Evolutionary conservation across 2,113 vertebrate genomes (phyloP).

Genomic region (Chamaetylas fuelleborni): DNA sequence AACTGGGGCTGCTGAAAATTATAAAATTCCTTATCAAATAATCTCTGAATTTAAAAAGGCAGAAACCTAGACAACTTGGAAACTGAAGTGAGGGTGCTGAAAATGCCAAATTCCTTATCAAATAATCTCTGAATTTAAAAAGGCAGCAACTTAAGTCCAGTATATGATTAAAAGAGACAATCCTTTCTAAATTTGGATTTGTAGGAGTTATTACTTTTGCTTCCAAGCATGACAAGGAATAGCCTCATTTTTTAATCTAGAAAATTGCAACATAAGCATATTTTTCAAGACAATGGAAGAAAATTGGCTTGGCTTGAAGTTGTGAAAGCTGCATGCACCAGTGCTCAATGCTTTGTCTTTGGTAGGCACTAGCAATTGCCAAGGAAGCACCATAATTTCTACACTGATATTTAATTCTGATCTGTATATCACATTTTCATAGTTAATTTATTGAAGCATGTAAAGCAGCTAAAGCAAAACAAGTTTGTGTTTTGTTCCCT

Average conservation of each 20-base stretch:
- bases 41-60: neutral
- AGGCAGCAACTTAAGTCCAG: neutral
- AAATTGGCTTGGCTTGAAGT: neutral
- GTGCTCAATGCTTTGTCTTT: neutral
- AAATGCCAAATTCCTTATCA: neutral
- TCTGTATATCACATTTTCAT: neutral
- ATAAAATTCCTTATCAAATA: neutral
- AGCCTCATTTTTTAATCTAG: neutral
- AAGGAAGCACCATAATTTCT: neutral
- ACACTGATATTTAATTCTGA: neutral
- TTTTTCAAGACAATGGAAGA: neutral
- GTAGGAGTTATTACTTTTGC: neutral
- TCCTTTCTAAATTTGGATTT: neutral
- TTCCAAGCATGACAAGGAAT: neutral
- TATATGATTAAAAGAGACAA: neutral
- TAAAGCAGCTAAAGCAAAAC: neutral
- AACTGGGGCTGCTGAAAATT: too few relatives aligned
- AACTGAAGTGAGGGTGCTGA: neutral
- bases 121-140: neutral
- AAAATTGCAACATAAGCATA: neutral
- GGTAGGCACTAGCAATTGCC: neutral
- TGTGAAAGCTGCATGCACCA: neutral
- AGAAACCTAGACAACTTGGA: neutral
- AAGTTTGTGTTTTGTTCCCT: neutral
- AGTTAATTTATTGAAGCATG: constrained; percentile 1